Conservation (phyloP, 1,140 invertebrate species). For the Brachionus sp. region DNA sequence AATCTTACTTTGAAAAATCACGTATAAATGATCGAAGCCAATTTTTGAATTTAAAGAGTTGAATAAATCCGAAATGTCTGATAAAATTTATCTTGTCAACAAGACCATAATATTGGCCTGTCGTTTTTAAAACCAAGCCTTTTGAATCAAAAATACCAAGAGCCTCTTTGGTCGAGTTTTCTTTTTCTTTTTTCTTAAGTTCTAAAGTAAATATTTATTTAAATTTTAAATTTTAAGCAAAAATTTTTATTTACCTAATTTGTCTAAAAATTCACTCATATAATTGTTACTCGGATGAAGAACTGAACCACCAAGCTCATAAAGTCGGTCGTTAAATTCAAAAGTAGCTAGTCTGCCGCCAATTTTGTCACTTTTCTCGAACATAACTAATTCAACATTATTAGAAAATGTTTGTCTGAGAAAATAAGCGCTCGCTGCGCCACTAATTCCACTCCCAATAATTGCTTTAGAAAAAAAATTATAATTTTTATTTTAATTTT, state of each 20-base stretch:
- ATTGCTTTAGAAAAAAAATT: conserved; percentile 18
- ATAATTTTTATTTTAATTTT: neutral
- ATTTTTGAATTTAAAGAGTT: conserved; percentile 21
- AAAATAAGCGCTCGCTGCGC: conserved; percentile 65
- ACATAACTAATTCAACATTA: conserved; percentile 61
- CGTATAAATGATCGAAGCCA: neutral
- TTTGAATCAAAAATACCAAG: neutral
- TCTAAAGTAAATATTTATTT: neutral
- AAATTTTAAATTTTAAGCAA: neutral
- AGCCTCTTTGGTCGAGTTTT: neutral
- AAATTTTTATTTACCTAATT: conserved; percentile 58
- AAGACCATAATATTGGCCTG: neutral
- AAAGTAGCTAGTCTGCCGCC: conserved; percentile 64
- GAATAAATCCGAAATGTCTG: neutral
- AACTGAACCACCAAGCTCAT: conserved; percentile 65
- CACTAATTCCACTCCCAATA: conserved; percentile 63
- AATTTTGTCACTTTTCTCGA: conserved; percentile 61
- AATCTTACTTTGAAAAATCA: conserved; percentile 35
- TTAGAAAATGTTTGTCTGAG: conserved; percentile 63
- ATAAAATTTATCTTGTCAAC: conserved; percentile 24
- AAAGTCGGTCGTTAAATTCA: conserved; percentile 60
- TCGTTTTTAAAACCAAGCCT: neutral
- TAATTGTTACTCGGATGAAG: conserved; percentile 66
- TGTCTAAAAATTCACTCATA: conserved; percentile 63
- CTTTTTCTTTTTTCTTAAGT: conserved; percentile 14